Percentiles rank a stretch among this genome's conserved stretches.
Evolutionary conservation across 2,113 vertebrate genomes (phyloP).

Genomic region (Urocynchramus pylzowi): DNA sequence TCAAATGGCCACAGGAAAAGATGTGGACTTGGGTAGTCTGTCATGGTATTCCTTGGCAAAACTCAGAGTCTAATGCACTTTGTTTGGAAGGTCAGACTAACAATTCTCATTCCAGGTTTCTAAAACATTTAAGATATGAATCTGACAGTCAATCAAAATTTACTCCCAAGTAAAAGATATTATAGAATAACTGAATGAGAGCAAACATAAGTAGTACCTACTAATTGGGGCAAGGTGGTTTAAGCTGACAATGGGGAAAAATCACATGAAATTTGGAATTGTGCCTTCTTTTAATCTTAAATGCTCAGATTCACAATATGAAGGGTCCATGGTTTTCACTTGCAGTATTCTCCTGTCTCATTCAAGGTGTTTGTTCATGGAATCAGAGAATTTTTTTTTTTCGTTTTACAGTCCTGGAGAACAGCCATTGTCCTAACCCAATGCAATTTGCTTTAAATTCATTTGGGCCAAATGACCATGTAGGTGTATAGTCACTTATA

Average conservation of each 20-base stretch:
- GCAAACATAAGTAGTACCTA: neutral
- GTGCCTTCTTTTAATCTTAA: neutral
- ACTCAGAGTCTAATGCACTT: neutral
- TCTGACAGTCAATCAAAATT: neutral
- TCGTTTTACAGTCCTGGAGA: neutral
- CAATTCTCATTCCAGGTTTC: neutral
- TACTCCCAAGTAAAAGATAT: neutral
- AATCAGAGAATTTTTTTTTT: neutral
- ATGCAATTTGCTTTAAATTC: neutral
- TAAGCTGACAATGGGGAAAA: neutral
- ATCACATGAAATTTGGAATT: neutral
- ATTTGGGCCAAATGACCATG: neutral
- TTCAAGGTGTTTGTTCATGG: neutral
- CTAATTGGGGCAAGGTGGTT: neutral
- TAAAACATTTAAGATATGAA: neutral
- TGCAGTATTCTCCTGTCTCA: neutral
- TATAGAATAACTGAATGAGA: neutral
- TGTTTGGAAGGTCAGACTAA: neutral
- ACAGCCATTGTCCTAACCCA: neutral
- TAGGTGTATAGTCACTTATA: neutral
- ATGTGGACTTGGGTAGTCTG: neutral
- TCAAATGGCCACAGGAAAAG: neutral
- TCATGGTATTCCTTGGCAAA: neutral
- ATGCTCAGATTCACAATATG: neutral
- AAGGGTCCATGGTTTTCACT: neutral